A percentile compares a stretch with the other conserved stretches of the same genome.
Evolutionary conservation across 1,140 invertebrate species (phyloP).

Genomic region (Temnothorax curvispinosus): DNA sequence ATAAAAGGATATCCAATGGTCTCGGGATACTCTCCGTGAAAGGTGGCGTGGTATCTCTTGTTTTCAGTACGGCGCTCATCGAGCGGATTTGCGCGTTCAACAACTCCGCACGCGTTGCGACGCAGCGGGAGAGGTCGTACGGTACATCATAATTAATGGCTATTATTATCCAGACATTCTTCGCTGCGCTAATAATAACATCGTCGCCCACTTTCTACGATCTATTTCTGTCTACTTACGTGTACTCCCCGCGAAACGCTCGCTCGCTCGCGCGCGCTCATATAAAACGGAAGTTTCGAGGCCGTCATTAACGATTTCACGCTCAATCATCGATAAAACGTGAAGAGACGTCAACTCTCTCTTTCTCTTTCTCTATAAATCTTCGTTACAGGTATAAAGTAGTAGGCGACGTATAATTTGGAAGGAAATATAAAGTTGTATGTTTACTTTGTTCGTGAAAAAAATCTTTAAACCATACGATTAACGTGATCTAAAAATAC

Average conservation of each 20-base stretch:
- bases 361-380: background rate
- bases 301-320: conserved; percentile 45
- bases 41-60: background rate
- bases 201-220: conserved; percentile 59
- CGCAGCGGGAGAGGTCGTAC: conserved; percentile 26
- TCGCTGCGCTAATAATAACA: conserved; percentile 56
- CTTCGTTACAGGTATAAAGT: background rate
- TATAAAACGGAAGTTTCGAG: conserved; percentile 21
- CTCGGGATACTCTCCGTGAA: background rate
- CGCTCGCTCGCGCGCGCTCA: conserved; percentile 32
- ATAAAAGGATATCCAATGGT: background rate
- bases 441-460: background rate
- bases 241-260: conserved; percentile 36
- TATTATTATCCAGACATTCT: conserved; percentile 63
- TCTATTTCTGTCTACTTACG: conserved; percentile 61
- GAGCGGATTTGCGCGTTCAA: background rate
- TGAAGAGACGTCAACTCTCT: background rate
- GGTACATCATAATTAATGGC: conserved; percentile 59
- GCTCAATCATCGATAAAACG: conserved; percentile 36
- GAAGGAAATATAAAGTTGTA: background rate
- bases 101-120: conserved; percentile 33
- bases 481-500: background rate
- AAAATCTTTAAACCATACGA: background rate
- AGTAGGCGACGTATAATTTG: conserved; percentile 8
- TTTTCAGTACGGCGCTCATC: background rate